phyloP scores from a whole-genome alignment of 35 echinoderm and acorn worm species.

The Ophioderma brevispina region DNA sequence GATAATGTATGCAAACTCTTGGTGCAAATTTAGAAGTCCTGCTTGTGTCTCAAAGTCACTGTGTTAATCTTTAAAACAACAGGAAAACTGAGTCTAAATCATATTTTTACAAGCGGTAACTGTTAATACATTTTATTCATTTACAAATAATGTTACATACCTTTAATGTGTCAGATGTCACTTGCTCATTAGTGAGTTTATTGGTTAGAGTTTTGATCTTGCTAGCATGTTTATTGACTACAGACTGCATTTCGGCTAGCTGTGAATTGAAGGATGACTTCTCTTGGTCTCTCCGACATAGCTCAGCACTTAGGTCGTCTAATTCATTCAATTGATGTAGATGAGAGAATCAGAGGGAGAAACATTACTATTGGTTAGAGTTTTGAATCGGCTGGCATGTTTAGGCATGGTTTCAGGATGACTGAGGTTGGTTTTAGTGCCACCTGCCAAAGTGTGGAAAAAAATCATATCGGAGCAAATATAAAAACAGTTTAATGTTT shows the following conservation, averaged over 20 bases:
- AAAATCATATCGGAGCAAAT: too few relatives aligned
- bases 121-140: background rate
- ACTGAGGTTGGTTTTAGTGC: too few relatives aligned
- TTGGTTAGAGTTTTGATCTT: constrained; percentile 44
- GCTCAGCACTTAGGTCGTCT: constrained; percentile 27
- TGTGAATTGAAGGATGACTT: constrained; percentile 21
- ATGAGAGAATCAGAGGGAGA: constrained; percentile 6
- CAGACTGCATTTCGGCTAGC: background rate
- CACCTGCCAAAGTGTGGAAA: too few relatives aligned
- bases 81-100: background rate
- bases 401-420: too few relatives aligned
- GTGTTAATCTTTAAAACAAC: too few relatives aligned
- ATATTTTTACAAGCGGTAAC: background rate
- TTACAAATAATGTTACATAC: constrained; percentile 8
- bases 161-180: constrained; percentile 65
- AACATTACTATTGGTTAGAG: too few relatives aligned
- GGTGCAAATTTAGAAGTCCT: background rate
- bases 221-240: constrained; percentile 40
- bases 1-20: too few relatives aligned
- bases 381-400: too few relatives aligned
- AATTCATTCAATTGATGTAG: too few relatives aligned
- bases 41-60: background rate
- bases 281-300: constrained; percentile 28
- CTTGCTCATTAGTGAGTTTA: constrained; percentile 57
- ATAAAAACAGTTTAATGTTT: too few relatives aligned